These are phyloP conservation scores for Trichomalopsis sarcophagae DNA, from an alignment of 1,140 invertebrate species.

Conservation along the genomic window DNA sequence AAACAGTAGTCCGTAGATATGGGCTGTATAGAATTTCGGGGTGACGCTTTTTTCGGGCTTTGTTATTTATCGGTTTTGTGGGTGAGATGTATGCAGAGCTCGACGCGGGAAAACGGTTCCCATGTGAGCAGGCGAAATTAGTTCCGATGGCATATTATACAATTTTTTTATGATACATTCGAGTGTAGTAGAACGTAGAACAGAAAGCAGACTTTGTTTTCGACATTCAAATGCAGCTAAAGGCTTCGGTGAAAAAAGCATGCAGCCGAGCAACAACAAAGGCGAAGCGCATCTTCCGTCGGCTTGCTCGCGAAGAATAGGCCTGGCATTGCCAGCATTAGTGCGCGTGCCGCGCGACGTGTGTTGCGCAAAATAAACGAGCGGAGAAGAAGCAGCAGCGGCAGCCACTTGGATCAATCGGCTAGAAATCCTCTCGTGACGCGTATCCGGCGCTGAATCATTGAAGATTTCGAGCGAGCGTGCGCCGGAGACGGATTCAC, in stretches of 20 bases:
- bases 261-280: no score
- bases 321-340: neutral
- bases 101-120: neutral
- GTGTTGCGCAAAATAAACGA: conserved; percentile 31
- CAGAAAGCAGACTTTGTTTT: no score
- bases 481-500: neutral
- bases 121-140: neutral
- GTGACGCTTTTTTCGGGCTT: neutral
- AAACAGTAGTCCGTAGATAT: neutral
- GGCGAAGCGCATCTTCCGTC: no score
- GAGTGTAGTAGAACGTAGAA: neutral
- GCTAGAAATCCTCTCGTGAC: conserved; percentile 68
- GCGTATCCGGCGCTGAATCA: conserved; percentile 64
- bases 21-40: neutral
- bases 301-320: neutral
- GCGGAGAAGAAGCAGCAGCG: neutral
- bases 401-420: conserved; percentile 65
- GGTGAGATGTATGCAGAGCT: neutral
- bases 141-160: no score
- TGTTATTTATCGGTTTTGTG: conserved; percentile 3
- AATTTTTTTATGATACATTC: neutral
- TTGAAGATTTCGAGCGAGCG: neutral
- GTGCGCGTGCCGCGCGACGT: neutral
- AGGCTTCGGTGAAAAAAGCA: no score
- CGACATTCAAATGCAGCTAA: no score